A percentile compares a stretch with the other conserved stretches of the same genome.
These are phyloP conservation scores for Sycophila texana DNA, from an alignment of 2,888 invertebrate species.

Conservation along the genomic window DNA sequence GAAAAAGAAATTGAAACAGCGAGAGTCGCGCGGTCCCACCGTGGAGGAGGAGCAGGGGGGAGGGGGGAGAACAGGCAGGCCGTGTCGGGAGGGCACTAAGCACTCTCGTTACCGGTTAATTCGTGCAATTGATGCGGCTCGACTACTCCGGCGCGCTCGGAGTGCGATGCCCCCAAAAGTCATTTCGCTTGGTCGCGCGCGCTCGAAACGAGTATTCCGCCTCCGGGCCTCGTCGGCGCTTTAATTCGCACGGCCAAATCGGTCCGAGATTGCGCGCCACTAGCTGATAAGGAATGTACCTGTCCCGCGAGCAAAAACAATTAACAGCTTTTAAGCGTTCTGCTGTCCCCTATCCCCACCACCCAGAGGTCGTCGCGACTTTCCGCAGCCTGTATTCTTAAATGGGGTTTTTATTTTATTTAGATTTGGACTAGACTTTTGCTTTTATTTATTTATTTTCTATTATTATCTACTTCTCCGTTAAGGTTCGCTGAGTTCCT, in stretches of 20 bases:
- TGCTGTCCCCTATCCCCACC: too few species aligned
- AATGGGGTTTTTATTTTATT: slow-evolving; percentile 7
- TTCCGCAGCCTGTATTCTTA: not conserved
- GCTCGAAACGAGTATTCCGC: slow-evolving; percentile 42
- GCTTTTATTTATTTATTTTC: not conserved
- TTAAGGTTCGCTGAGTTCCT: too few species aligned
- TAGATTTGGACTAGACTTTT: not conserved
- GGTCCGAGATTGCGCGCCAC: slow-evolving; percentile 34
- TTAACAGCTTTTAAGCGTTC: slow-evolving; percentile 14
- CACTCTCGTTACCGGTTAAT: slow-evolving; percentile 57
- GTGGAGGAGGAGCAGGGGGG: not conserved
- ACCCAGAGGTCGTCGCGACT: not conserved
- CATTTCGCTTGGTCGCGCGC: slow-evolving; percentile 32
- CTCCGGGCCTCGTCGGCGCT: not conserved
- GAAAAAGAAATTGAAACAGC: not conserved
- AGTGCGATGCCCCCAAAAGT: slow-evolving; percentile 43
- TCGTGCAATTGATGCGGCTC: slow-evolving; percentile 61
- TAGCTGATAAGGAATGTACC: slow-evolving; percentile 9
- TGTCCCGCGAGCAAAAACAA: slow-evolving; percentile 17
- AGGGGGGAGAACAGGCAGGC: not conserved
- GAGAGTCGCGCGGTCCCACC: not conserved
- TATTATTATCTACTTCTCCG: too few species aligned
- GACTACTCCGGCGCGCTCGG: slow-evolving; percentile 27
- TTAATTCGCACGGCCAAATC: slow-evolving; percentile 33
- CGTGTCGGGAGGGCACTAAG: slow-evolving; percentile 26